Evolutionary conservation across 2,113 vertebrate genomes (phyloP), one percentile per base, ranked within the genome.

Genomic region (Aegypius monachus): DNA sequence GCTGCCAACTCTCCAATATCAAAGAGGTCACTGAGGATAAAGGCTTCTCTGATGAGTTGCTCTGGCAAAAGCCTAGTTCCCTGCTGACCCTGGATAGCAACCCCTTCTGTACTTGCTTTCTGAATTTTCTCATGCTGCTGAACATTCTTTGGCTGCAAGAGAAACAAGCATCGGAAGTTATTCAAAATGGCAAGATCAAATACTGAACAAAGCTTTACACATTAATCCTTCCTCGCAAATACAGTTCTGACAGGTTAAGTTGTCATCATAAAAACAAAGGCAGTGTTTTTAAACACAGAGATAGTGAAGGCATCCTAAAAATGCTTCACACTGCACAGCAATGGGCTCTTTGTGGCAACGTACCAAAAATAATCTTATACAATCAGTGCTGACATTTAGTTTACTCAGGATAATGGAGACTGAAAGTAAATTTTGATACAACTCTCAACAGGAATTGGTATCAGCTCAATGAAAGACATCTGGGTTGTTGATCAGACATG

Each of bases 11-110:
- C 99, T 91, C 99, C 99, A 42, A 99, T 98, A 93, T 99, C 99
- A 96, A 99, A 99, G 73, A 99, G 98, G 97, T 99, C 99, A 88
- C 99, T 99, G 84, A 99, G 98, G 97, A 99, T 99, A 97, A 99
- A 99, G 50, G 99, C 99, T 96, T 99, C 99, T 88, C 98, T 98
- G 90, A 99, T 99, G 86, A 99, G 99, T 88, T 99, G 98, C 85
- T 99, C 99, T 23, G 99, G 99, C 81, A 99, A 99, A 42, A 99
- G 99, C 13, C 99, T 97, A 15, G 99, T 98, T 31, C 99, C 99
- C 94, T 99, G 99, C 81, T 99, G 99, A 87, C 99, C 99, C 94
- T 99, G 99, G 93, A 99, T 99, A 95, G 99, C 98, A 56, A 99
- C 99, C 59, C 99, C 99, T 89, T 99, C 99, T 31, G 99, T 99